phyloP scores from a whole-genome alignment of 2,888 invertebrate species.

The Polydrusus cervinus region DNA sequence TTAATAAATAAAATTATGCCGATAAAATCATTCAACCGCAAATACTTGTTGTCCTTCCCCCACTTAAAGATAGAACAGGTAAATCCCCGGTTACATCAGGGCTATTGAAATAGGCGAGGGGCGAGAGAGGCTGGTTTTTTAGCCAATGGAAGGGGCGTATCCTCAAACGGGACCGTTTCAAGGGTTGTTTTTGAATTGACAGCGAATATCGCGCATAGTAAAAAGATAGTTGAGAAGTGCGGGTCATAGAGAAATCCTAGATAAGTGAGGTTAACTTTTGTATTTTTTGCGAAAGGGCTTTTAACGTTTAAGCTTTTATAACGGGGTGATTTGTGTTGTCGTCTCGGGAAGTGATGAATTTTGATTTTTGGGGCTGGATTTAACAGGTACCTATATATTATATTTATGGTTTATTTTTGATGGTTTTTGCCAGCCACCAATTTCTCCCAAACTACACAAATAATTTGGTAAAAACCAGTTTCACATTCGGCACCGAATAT shows the following conservation, averaged over 20 bases:
- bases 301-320: constrained; percentile 34
- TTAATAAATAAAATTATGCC: constrained; percentile 42
- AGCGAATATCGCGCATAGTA: constrained; percentile 61
- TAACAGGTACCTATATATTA: no score
- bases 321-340: neutral
- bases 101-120: constrained; percentile 49
- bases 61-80: constrained; percentile 50
- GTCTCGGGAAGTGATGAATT: no score
- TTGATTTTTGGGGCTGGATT: no score
- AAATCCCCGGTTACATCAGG: constrained; percentile 32
- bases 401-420: no score
- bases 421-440: no score
- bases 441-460: no score
- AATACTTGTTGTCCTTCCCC: constrained; percentile 48
- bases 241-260: constrained; percentile 59
- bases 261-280: constrained; percentile 27
- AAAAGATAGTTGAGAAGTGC: constrained; percentile 59
- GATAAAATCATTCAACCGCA: constrained; percentile 51
- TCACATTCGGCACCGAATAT: no score
- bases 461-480: no score
- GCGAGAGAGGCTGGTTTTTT: constrained; percentile 61
- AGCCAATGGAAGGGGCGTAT: constrained; percentile 65
- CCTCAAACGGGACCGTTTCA: constrained; percentile 66
- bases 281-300: constrained; percentile 45
- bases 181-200: constrained; percentile 63